A percentile compares a stretch with the other conserved stretches of the same genome.
These are phyloP conservation scores for Manis javanica DNA, from an alignment of 2,797 vertebrate species.

Conservation along the genomic window DNA sequence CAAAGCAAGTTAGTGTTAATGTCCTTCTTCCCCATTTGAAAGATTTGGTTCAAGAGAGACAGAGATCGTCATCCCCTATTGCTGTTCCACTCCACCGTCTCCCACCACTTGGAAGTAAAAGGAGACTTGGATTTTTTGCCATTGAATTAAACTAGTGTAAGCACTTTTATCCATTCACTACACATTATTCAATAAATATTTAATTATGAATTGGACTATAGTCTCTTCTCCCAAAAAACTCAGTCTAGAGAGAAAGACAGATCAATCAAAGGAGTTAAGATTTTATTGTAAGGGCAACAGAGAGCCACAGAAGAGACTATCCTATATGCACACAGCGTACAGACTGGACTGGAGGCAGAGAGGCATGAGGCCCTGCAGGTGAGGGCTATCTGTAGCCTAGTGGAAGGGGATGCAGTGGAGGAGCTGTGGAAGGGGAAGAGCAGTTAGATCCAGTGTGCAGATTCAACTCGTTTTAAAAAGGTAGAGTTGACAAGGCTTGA, in stretches of 20 bases:
- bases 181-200: neutral
- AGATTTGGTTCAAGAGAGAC: neutral
- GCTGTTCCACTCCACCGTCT: neutral
- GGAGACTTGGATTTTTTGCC: neutral
- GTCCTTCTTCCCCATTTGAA: neutral
- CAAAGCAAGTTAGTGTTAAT: neutral
- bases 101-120: neutral
- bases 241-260: neutral
- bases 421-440: neutral
- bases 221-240: neutral
- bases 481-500: neutral
- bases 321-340: neutral
- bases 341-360: neutral
- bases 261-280: neutral
- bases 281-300: neutral
- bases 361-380: too few relatives aligned
- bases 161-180: neutral
- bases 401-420: neutral
- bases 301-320: neutral
- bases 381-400: neutral
- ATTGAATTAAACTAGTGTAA: neutral
- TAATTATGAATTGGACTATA: neutral
- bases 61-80: neutral
- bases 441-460: neutral
- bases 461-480: neutral